phyloP scores from a whole-genome alignment of 2,113 vertebrate species.

The Oncorhynchus kisutch region DNA sequence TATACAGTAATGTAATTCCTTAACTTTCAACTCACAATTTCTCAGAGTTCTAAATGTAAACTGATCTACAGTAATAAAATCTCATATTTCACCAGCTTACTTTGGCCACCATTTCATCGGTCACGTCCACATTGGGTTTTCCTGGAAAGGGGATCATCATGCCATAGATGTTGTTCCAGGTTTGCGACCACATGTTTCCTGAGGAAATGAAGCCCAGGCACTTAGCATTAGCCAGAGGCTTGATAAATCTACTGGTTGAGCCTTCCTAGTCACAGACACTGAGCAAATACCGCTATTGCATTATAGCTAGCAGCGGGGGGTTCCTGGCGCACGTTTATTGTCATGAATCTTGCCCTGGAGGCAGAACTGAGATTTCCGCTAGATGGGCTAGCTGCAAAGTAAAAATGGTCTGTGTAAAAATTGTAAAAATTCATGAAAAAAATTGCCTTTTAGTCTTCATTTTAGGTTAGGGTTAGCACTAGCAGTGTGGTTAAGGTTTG shows the following conservation, averaged over 20 bases:
- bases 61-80: background rate
- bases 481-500: no score
- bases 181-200: constrained; percentile 98
- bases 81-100: constrained; percentile 65
- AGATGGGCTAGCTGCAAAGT: no score
- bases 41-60: no score
- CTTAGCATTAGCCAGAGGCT: background rate
- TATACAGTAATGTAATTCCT: no score
- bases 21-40: no score
- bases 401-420: no score
- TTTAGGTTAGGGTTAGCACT: no score
- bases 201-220: constrained; percentile 43
- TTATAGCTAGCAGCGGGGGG: background rate
- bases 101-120: constrained; percentile 78
- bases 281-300: constrained; percentile 27
- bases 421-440: no score
- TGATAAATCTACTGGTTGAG: background rate
- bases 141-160: constrained; percentile 88
- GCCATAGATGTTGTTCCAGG: constrained; percentile 92
- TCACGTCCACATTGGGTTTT: constrained; percentile 89
- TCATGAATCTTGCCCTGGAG: no score
- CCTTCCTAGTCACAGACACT: background rate
- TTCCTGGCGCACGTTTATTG: no score
- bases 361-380: no score
- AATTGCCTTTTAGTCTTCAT: no score